Percentiles rank a stretch among this genome's conserved stretches.
phyloP scores from a whole-genome alignment of 2,797 vertebrate species.

The Gallinago stenura region DNA sequence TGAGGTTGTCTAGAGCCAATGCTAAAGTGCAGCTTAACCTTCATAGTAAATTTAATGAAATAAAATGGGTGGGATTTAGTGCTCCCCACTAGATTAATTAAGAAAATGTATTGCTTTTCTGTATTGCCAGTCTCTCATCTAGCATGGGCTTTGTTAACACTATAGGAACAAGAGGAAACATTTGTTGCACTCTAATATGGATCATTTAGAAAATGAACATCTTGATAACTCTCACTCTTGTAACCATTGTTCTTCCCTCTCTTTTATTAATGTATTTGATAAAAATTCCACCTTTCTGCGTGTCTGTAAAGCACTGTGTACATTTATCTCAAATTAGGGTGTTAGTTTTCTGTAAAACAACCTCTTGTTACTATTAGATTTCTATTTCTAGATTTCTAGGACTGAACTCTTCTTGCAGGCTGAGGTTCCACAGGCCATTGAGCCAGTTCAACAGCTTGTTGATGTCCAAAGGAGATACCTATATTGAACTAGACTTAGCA shows the following conservation, averaged over 20 bases:
- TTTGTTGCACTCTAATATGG: not conserved
- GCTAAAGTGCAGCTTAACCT: constrained; percentile 63
- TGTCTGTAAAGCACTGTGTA: not conserved
- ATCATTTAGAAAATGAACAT: not conserved
- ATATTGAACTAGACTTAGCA: not conserved
- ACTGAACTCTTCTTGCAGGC: not conserved
- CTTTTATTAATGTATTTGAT: not conserved
- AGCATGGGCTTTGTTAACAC: constrained; percentile 20
- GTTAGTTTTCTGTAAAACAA: not conserved
- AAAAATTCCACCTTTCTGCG: not conserved
- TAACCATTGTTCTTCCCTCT: not conserved
- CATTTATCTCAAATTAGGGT: not conserved
- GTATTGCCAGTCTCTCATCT: not conserved
- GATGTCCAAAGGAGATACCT: not conserved
- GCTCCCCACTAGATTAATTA: constrained; percentile 66
- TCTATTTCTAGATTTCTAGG: not conserved
- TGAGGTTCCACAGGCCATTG: not conserved
- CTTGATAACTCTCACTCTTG: not conserved
- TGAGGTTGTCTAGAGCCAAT: constrained; percentile 17
- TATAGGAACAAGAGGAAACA: not conserved
- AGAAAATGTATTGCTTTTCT: constrained; percentile 66
- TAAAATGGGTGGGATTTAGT: constrained; percentile 2
- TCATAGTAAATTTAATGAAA: constrained; percentile 60
- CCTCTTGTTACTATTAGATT: not conserved
- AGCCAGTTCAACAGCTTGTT: not conserved